These are phyloP conservation scores for Caenorhabditis sulstoni DNA, from an alignment of 2,888 invertebrate species.

Conservation along the genomic window DNA sequence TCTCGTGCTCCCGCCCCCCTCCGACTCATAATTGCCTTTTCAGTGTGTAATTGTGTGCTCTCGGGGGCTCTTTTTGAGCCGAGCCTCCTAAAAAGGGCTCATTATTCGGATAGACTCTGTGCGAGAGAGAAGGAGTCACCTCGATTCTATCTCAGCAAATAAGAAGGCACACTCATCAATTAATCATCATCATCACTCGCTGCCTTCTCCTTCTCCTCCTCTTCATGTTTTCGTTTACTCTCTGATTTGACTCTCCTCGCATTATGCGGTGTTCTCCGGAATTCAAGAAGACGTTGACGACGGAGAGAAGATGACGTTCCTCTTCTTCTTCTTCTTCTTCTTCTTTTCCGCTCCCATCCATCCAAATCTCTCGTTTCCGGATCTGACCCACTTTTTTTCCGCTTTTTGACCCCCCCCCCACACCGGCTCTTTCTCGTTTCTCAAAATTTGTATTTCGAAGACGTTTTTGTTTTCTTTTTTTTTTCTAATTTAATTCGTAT, in stretches of 20 bases:
- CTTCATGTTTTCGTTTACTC: conserved; percentile 18
- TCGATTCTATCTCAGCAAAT: background rate
- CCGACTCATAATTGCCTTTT: conserved; percentile 39
- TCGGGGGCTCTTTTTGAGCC: conserved; percentile 3
- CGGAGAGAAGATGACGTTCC: too few relatives aligned
- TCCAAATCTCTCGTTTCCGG: conserved; percentile 3
- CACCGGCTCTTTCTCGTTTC: background rate
- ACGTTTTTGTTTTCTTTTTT: too few relatives aligned
- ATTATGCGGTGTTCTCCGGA: background rate
- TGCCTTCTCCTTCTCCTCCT: background rate
- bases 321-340: conserved; percentile 15
- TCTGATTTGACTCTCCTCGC: background rate
- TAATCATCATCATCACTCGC: conserved; percentile 28
- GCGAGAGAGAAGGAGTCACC: too few relatives aligned
- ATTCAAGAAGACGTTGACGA: too few relatives aligned
- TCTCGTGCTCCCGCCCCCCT: background rate
- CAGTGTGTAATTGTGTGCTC: conserved; percentile 34
- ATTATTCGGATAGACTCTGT: conserved; percentile 52
- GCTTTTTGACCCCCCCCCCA: background rate
- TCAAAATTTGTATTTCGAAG: too few relatives aligned
- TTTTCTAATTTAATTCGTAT: conserved; percentile 27
- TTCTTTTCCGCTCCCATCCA: background rate
- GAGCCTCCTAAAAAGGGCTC: conserved; percentile 17
- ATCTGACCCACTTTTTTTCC: conserved; percentile 19
- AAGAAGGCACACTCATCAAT: conserved; percentile 50